These are phyloP conservation scores for Epiblema foenella DNA, from an alignment of 2,888 invertebrate species.

Conservation along the genomic window DNA sequence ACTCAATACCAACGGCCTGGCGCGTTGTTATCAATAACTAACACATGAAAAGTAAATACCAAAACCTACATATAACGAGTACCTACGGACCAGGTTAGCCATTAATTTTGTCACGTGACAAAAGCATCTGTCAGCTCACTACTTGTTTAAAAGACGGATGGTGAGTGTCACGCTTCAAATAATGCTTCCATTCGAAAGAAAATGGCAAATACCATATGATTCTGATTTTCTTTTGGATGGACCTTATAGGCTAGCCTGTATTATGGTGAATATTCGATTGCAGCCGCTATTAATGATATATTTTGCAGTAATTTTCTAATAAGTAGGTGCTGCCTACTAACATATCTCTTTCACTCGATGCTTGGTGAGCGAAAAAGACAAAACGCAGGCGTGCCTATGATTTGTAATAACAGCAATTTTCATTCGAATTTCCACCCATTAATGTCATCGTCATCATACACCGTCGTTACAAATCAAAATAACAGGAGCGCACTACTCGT, in stretches of 20 bases:
- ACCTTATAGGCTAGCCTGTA: constrained; percentile 14
- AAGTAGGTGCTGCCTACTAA: neutral
- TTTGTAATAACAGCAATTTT: neutral
- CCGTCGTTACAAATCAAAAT: constrained; percentile 37
- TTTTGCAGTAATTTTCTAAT: no score
- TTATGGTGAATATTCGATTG: constrained; percentile 11
- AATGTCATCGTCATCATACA: constrained; percentile 3
- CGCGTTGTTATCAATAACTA: constrained; percentile 52
- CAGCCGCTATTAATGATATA: neutral
- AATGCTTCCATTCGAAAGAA: constrained; percentile 10
- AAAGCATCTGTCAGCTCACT: neutral
- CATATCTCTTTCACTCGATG: neutral
- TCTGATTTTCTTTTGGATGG: neutral
- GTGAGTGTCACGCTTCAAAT: constrained; percentile 1
- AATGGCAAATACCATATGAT: neutral
- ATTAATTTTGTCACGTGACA: constrained; percentile 7
- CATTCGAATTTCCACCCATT: constrained; percentile 3
- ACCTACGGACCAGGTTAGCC: constrained; percentile 13
- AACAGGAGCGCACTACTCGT: constrained; percentile 28
- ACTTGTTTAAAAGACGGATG: neutral
- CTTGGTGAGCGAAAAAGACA: neutral
- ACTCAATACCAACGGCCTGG: constrained; percentile 60
- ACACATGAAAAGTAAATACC: constrained; percentile 54
- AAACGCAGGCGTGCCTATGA: neutral
- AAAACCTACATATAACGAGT: constrained; percentile 48